Conservation (phyloP, 2,888 invertebrate species). For the Tyria jacobaeae region DNA sequence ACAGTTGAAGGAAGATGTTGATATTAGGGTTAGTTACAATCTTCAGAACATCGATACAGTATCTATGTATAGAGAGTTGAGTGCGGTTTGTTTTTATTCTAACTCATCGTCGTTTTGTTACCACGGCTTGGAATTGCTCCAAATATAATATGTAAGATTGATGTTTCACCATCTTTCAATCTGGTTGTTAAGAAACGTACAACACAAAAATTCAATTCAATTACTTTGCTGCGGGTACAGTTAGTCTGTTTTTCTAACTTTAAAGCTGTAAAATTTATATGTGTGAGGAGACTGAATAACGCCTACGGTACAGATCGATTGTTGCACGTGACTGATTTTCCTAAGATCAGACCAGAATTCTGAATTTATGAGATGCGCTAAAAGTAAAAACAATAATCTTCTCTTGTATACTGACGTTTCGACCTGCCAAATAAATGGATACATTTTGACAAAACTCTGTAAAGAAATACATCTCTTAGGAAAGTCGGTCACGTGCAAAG, state of each 20-base stretch:
- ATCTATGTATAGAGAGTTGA: neutral
- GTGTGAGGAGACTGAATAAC: neutral
- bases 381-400: no score
- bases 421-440: no score
- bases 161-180: constrained; percentile 4
- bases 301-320: neutral
- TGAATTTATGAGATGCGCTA: no score
- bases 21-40: neutral
- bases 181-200: neutral
- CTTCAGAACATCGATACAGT: neutral
- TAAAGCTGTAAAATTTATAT: neutral
- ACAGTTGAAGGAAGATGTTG: neutral
- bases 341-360: no score
- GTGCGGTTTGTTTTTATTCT: constrained; percentile 5
- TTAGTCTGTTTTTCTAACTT: neutral
- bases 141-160: neutral
- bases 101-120: constrained; percentile 1
- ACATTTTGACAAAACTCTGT: no score
- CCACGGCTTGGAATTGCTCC: constrained; percentile 12
- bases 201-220: neutral
- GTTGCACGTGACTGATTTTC: no score
- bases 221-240: neutral
- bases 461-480: no score
- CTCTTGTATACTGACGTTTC: no score
- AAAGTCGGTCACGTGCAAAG: no score